These are phyloP conservation scores for Parauchenoglanis punctatus DNA, from an alignment of 2,797 vertebrate genomes.

Conservation along the genomic window DNA sequence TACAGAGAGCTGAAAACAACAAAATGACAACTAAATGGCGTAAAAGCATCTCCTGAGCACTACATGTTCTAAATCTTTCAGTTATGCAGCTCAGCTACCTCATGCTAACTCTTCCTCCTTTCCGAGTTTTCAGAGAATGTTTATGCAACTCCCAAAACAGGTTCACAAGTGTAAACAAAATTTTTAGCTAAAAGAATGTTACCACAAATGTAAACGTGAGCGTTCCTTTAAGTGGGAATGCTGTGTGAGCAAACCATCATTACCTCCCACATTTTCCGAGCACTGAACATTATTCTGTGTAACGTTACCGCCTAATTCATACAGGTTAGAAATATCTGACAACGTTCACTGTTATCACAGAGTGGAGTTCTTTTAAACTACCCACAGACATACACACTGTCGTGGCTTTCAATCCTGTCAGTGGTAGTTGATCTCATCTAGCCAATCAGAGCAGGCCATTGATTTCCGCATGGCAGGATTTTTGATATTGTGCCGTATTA, in stretches of 20 bases:
- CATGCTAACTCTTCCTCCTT: neutral
- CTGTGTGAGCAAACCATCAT: neutral
- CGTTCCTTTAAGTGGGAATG: neutral
- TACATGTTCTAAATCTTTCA: neutral
- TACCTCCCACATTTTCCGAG: neutral
- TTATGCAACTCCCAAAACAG: neutral
- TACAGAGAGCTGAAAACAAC: neutral
- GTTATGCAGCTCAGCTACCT: neutral
- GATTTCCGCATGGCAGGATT: conserved; percentile 34
- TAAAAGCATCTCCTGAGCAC: neutral
- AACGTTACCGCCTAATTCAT: neutral
- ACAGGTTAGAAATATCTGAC: neutral
- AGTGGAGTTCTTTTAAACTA: neutral
- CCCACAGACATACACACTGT: neutral
- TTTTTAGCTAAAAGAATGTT: neutral
- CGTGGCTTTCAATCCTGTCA: neutral
- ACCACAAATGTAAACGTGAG: neutral
- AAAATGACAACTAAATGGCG: neutral
- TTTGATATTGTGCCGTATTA: conserved; percentile 35
- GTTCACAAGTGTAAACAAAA: neutral
- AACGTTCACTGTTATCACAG: neutral
- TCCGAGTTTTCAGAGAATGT: neutral
- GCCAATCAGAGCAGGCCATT: conserved; percentile 8
- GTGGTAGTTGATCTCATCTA: neutral
- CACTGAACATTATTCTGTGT: neutral